Evolutionary conservation across 2,113 vertebrate genomes (phyloP).

Genomic region (Hypocryptadius cinnamomeus): DNA sequence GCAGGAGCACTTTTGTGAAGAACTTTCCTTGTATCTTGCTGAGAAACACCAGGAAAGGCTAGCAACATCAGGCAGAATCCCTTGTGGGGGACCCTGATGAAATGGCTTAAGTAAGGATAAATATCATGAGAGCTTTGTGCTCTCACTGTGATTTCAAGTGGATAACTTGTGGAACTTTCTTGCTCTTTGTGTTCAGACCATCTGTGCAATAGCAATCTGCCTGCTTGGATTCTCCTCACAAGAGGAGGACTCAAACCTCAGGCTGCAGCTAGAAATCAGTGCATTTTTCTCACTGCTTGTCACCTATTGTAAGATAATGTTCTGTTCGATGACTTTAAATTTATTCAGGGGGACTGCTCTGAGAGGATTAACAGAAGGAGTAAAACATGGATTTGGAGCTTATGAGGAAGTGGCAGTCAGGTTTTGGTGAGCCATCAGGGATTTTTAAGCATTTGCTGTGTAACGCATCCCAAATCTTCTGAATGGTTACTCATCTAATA

Average conservation of each 20-base stretch:
- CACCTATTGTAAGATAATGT: neutral
- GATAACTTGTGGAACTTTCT: neutral
- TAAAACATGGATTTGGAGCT: neutral
- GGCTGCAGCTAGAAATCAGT: neutral
- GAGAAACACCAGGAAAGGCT: neutral
- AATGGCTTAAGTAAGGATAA: neutral
- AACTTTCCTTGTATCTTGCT: neutral
- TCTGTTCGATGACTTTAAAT: neutral
- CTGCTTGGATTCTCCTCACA: neutral
- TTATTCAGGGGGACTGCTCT: neutral
- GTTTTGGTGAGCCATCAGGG: neutral
- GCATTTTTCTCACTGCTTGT: neutral
- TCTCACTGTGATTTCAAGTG: neutral
- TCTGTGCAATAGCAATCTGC: too few species aligned
- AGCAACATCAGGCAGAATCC: neutral
- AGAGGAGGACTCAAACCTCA: neutral
- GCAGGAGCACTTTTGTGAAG: neutral
- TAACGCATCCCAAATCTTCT: neutral
- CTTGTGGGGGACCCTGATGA: neutral
- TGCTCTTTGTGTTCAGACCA: neutral
- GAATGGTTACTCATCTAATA: neutral
- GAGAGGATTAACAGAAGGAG: neutral
- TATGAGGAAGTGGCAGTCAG: neutral
- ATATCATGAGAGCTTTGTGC: accelerated
- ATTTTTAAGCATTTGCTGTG: neutral